phyloP scores from a whole-genome alignment of 2,113 vertebrate genomes.

The Gallinago media region DNA sequence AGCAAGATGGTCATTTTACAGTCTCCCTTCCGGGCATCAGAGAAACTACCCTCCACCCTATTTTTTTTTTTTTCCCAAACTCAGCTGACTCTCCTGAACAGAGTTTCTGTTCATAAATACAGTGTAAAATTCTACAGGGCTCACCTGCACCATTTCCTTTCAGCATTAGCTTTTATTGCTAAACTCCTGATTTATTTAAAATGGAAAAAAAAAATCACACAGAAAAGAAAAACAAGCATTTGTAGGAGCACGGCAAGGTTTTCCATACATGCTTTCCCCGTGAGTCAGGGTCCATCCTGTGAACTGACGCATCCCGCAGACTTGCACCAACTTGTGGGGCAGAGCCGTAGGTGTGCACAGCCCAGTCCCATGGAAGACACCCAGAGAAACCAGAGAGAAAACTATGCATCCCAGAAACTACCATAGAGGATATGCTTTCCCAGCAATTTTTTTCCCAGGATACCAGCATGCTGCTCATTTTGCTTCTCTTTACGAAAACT shows the following conservation, averaged over 20 bases:
- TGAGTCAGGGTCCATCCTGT: conserved; percentile 57
- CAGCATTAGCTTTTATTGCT: conserved; percentile 1
- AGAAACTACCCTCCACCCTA: background rate
- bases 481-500: background rate
- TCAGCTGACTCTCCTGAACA: background rate
- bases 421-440: accelerated
- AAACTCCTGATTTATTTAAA: conserved; percentile 13
- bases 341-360: background rate
- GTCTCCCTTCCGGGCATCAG: background rate
- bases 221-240: background rate
- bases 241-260: background rate
- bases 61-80: background rate
- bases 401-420: background rate
- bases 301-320: conserved; percentile 20
- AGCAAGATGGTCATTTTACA: background rate
- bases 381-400: background rate
- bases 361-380: background rate
- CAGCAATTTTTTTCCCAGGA: background rate
- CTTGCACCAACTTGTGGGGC: conserved; percentile 30
- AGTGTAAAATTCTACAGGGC: background rate
- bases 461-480: background rate
- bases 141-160: conserved; percentile 28
- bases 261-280: conserved; percentile 17
- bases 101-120: background rate
- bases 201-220: background rate